These are phyloP conservation scores for Onychorhynchus coronatus DNA, from an alignment of 2,113 vertebrate species.

Conservation along the genomic window DNA sequence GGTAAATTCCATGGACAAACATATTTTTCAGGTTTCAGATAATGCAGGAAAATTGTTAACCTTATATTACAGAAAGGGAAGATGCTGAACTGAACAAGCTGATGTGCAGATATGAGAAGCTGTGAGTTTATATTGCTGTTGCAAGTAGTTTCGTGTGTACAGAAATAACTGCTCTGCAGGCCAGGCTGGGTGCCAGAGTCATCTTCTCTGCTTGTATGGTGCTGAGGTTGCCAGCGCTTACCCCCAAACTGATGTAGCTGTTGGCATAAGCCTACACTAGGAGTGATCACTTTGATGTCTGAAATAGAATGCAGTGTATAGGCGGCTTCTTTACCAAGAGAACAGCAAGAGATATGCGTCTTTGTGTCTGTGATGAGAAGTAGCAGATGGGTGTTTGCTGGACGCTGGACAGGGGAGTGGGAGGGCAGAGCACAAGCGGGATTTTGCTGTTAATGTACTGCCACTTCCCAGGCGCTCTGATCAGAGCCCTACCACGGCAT, in stretches of 20 bases:
- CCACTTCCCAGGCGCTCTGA: background rate
- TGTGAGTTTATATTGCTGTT: background rate
- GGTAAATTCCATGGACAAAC: background rate
- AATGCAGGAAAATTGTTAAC: background rate
- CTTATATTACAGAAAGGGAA: background rate
- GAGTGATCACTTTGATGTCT: background rate
- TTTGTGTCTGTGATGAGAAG: background rate
- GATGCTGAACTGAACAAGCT: background rate
- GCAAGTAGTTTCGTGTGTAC: background rate
- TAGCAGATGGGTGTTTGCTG: background rate
- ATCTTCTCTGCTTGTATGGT: background rate
- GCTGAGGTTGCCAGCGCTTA: background rate
- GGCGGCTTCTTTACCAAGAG: background rate
- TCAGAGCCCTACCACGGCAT: background rate
- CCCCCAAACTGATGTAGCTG: background rate
- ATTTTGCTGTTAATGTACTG: background rate
- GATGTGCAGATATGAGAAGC: background rate
- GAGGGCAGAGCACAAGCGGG: background rate
- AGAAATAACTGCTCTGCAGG: constrained; percentile 35
- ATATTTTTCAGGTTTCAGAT: background rate
- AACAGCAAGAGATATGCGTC: background rate
- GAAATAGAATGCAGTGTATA: background rate
- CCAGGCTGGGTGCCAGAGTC: constrained; percentile 22
- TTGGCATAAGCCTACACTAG: background rate
- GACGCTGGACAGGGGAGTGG: background rate